Evolutionary conservation across 1,140 invertebrate species (phyloP), one percentile per base, ranked within the genome.

Genomic region (Trachymyrmex septentrionalis): DNA sequence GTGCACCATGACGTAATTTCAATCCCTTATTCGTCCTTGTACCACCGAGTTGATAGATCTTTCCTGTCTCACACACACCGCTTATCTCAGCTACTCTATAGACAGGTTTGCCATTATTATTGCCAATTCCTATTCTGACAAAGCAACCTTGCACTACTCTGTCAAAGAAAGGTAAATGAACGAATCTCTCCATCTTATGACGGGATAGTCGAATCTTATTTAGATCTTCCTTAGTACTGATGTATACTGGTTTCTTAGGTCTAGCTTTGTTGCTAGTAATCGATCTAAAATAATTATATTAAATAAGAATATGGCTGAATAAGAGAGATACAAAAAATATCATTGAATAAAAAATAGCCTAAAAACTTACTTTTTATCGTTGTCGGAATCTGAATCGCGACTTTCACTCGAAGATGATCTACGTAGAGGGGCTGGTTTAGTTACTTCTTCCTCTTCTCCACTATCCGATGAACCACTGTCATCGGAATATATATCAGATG

Each of bases 131-230:
- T 93, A 99, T 98, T 34, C 99, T 96, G 0, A 99, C 99, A 95
- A 98, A 99, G 94, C 98, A 99, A 38, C 99, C 99, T 86, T 96
- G 96, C 1, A 98, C 98, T 3, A 99, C 97, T 64, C 97, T 96
- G 87, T 97, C 97, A 92, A 99, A 99, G 94, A 99, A 99, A 19
- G 99, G 99, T 88, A 99, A 96, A 95, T 99, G 99, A 21, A 99
- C 98, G 94, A 99, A 98, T 90, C 97, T 97, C 95, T 99, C 99
- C 93, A 99, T 96, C 95, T 99, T 99, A 93, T 98, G 97, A 90
- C 99, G 97, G 38, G 98, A 99, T 7, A 99, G 94, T 84, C 99
- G 96, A 73, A 99, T 97, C 95, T 97, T 97, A 93, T 98, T 98
- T 10, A 99, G 95, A 90, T 99, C 98, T 88, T 98, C 98, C 93